phyloP scores from a whole-genome alignment of 2,888 invertebrate genomes.

The Chouioia cunea region DNA sequence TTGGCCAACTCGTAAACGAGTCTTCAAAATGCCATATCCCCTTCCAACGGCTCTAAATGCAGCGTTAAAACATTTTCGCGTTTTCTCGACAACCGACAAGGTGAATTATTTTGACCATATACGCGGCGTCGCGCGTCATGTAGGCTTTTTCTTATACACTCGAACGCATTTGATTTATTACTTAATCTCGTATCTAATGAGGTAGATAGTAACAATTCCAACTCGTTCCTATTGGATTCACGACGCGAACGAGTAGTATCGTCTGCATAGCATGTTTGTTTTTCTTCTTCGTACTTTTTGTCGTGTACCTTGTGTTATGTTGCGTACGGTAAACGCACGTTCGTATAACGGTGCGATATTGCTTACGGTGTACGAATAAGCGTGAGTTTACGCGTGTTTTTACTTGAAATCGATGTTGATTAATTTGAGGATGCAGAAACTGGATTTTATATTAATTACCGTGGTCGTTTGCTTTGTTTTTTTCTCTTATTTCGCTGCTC shows the following conservation, averaged over 20 bases:
- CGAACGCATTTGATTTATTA: slow-evolving; percentile 5
- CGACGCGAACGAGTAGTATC: slow-evolving; percentile 11
- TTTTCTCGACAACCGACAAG: too few relatives aligned
- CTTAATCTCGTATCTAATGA: background rate
- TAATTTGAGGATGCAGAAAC: too few relatives aligned
- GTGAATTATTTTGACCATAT: too few relatives aligned
- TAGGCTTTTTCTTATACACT: slow-evolving; percentile 8
- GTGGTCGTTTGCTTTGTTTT: too few relatives aligned
- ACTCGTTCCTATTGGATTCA: slow-evolving; percentile 10
- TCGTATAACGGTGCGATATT: background rate
- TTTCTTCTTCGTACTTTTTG: background rate
- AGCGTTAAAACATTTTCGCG: too few relatives aligned
- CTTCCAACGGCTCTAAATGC: too few relatives aligned
- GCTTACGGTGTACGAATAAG: slow-evolving; percentile 6
- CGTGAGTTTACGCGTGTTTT: background rate
- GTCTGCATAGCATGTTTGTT: slow-evolving; percentile 5
- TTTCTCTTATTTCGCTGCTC: too few relatives aligned
- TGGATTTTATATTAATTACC: too few relatives aligned
- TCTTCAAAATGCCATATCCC: too few relatives aligned
- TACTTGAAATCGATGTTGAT: too few relatives aligned
- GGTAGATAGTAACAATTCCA: background rate
- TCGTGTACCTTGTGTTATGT: background rate
- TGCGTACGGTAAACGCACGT: too few relatives aligned
- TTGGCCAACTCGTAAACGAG: too few relatives aligned
- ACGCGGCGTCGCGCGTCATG: background rate